Base-by-base conservation (phyloP, 2,797 vertebrate species). In the Sebastes matsubarae region DNA sequence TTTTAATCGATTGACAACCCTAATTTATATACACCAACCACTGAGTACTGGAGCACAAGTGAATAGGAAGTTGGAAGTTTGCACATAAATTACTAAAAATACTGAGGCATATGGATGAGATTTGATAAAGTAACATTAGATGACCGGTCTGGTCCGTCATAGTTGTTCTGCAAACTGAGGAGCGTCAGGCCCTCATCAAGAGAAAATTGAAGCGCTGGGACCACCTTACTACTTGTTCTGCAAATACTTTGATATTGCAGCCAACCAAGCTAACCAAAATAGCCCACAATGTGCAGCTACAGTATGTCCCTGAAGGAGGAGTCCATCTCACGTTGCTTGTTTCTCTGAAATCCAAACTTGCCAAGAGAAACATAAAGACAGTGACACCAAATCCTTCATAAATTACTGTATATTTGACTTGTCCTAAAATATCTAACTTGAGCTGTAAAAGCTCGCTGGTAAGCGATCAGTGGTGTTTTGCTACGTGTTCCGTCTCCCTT, bases 301-400 rank as follows among this genome's bases (percentile, higher is more conserved):
- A 64, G 16, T 22, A 25, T 10, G 20, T 57, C 55, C 29, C 6
- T 3, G 5, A 61, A 77, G 29, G 27, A 52, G 22, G 55, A 82
- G 61, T 77, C 36, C 2, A 72, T 74, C 64, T 72, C 52, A 61
- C 2, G 9, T 82, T 73, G 59, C 55, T 2, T 42, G 59, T 75
- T 81, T 72, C 64, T 54, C 68, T 11, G 54, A 88, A 77, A 84
- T 72, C 24, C 61, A 77, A 65, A 68, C 52, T 71, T 63, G 77
- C 74, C 66, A 81, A 71, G 34, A 82, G 65, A 68, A 82, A 75
- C 84, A 63, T 68, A 72, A 72, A 74, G 32, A 79, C 68, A 72
- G 77, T 66, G 80, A 79, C 69, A 83, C 69, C 34, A 42, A 55
- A 80, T 80, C 67, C 59, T 77, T 76, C 54, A 77, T 81, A 79